Conservation (phyloP, 2,113 vertebrate genomes). For the Cynoglossus semilaevis region DNA sequence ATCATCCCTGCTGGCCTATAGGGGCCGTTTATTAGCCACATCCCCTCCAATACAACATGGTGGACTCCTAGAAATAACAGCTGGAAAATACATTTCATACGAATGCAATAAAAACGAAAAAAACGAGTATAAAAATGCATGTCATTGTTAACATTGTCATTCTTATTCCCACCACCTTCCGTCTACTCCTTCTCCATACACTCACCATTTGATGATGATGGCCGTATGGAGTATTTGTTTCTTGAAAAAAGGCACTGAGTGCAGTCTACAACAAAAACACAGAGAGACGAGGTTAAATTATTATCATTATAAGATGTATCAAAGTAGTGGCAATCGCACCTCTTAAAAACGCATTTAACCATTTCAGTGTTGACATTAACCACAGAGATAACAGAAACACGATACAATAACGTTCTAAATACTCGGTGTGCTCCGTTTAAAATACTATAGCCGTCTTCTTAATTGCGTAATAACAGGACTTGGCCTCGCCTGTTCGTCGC, state of each 20-base stretch:
- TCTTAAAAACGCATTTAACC: background rate
- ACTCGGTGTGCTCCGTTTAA: slow-evolving; percentile 5
- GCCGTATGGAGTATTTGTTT: slow-evolving; percentile 95
- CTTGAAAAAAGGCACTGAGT: slow-evolving; percentile 98
- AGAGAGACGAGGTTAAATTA: slow-evolving; percentile 17
- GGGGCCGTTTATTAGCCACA: slow-evolving; percentile 19
- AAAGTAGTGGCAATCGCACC: background rate
- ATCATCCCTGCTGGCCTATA: slow-evolving; percentile 50
- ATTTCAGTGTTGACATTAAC: background rate
- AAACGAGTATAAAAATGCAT: too few relatives aligned
- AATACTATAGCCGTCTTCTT: slow-evolving; percentile 16
- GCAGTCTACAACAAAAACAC: slow-evolving; percentile 81
- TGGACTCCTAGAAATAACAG: slow-evolving; percentile 2
- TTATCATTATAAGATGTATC: background rate
- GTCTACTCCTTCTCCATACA: slow-evolving; percentile 50
- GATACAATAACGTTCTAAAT: background rate
- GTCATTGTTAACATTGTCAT: background rate
- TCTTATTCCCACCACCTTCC: background rate
- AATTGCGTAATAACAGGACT: slow-evolving; percentile 65
- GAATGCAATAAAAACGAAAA: background rate
- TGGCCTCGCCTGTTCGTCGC: slow-evolving; percentile 51
- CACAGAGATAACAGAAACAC: background rate
- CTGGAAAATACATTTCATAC: background rate
- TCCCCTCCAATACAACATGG: slow-evolving; percentile 12
- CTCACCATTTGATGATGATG: slow-evolving; percentile 99